Base-by-base conservation (phyloP, 2,113 vertebrate genomes). In the Struthidea cinerea region DNA sequence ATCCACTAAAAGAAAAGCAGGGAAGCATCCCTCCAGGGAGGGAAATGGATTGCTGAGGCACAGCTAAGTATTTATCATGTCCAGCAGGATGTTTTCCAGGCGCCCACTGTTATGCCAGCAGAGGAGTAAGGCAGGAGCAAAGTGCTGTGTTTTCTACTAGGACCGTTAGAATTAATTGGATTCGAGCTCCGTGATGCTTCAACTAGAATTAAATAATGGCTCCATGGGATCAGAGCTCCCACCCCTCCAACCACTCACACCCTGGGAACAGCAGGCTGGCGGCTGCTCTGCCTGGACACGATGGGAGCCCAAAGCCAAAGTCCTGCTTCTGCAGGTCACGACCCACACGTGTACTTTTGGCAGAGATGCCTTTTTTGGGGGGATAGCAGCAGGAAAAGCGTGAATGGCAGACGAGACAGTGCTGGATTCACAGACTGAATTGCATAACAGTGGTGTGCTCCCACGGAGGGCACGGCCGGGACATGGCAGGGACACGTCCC, bases 151-250 rank as follows among this genome's bases (percentile, higher is more conserved):
- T 80, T 57, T 32, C 75, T 76, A n/a, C 39, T 10, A 1, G 13
- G 39, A 75, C 13, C 10, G 2, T 56, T 84, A 26, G 2, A 56
- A 88, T 79, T 71, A 83, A 84, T 35, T 26, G 17, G 39, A 65
- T 33, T 26, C 0, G 30, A 84, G 46, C 60, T 59, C 65, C 0
- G 0, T 3, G 44, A 39, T 35, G 57, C 67, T 73, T 73, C 65
- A 60, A 16, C 27, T 10, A 24, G 11, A 71, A 56, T 83, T 47
- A 57, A 82, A 90, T 47, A 37, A 60, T 27, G 33, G 37, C 22
- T 59, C 63, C 55, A 8, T 4, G 35, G 64, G 55, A 35, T 63
- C 42, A 63, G 52, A 89, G 32, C 80, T 90, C 37, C 44, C 30
- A 53, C 2, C 16, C 35, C 55, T 24, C 27, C 73, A 69, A 22